Base-by-base conservation (phyloP, 2,797 vertebrate genomes). In the Etheostoma perlongum region DNA sequence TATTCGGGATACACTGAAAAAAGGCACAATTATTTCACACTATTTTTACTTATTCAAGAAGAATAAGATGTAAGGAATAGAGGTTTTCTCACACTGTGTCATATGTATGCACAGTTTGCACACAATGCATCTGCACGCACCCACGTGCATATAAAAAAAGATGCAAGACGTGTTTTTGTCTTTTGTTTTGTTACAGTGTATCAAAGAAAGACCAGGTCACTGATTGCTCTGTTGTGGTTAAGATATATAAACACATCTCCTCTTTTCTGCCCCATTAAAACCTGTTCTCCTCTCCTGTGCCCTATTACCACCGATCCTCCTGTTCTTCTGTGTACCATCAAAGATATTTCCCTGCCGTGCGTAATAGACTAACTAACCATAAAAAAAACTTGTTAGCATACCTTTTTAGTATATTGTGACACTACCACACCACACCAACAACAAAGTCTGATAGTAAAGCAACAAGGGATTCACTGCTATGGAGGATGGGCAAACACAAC, bases 181-280 rank as follows among this genome's bases (percentile, higher is more conserved):
- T 68, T 65, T 44, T 54, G 58, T 74, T 76, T 65, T 33, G 25
- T 84, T 76, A 54, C 12, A 12, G 67, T 47, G 68, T 72, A 88
- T 90, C 60, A 79, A 72, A 75, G 55, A 60, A 51, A 70, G 51
- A 9, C 25, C 54, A 25, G 70, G 57, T 62, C 47, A 62, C 53
- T 58, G 71, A 63, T 68, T 67, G 51, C 60, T 49, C 63, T 59
- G 64, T 73, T 87, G 77, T 87, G 78, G 83, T 87, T 83, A 72
- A 78, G 57, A 88, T 49, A 84, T 72, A 85, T 62, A 85, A 85
- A 88, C 85, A 78, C 61, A 79, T 85, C 84, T 81, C 57, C 64
- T 84, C 62, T 82, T 84, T 78, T 84, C 82, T 84, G 65, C 72
- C 80, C 89, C 85, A 90, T 91, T 90, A 87, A 89, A 91, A 86